Percentiles rank a stretch among this genome's conserved stretches.
These are phyloP conservation scores for Amazonetta brasiliensis DNA, from an alignment of 2,797 vertebrate species.

Conservation along the genomic window DNA sequence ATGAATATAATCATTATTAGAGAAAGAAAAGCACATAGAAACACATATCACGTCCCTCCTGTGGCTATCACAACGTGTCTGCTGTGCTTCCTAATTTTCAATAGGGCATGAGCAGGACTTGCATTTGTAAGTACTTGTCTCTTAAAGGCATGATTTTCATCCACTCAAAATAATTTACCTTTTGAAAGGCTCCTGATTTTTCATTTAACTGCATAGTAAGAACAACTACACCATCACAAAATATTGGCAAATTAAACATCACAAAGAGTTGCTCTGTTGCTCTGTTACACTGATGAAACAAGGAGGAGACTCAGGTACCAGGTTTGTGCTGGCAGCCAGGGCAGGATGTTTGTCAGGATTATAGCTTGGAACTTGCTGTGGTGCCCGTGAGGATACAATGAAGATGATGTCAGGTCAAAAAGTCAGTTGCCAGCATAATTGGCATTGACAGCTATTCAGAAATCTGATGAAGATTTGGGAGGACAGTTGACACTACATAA, in stretches of 20 bases:
- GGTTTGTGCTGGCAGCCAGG: not conserved
- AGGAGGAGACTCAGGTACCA: not conserved
- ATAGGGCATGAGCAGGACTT: not conserved
- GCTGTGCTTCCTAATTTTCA: not conserved
- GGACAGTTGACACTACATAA: not conserved
- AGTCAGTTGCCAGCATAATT: not conserved
- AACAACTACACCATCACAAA: not conserved
- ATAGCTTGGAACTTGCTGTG: not conserved
- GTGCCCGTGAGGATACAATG: not conserved
- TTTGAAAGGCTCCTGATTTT: conserved; percentile 28
- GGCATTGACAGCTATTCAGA: not conserved
- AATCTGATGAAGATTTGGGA: not conserved
- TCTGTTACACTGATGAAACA: not conserved
- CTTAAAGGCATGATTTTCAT: not conserved
- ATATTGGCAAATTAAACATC: not conserved
- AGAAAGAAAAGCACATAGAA: not conserved
- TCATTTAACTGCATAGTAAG: not conserved
- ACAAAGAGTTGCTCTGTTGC: not conserved
- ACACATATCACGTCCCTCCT: not conserved
- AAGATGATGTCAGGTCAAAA: not conserved
- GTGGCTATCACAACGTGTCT: not conserved
- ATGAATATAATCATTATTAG: not conserved
- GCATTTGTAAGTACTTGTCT: not conserved
- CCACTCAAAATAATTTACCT: not conserved
- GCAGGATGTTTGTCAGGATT: not conserved